Evolutionary conservation across 1,140 invertebrate species (phyloP).

Genomic region (Drosophila athabasca): DNA sequence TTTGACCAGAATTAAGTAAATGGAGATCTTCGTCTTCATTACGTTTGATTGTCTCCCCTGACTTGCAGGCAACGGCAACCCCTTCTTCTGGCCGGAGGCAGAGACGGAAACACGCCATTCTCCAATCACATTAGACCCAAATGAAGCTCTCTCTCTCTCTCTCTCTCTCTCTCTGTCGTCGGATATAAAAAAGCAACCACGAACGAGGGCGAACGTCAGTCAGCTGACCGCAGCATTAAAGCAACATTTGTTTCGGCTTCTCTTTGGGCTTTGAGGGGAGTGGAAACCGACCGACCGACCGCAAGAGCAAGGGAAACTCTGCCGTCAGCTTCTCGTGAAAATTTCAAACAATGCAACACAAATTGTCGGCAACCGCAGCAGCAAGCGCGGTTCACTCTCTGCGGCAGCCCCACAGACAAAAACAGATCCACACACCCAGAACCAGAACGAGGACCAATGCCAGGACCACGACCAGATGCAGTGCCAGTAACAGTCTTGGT

Average conservation of each 20-base stretch:
- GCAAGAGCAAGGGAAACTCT: slow-evolving; percentile 31
- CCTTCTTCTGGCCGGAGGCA: slow-evolving; percentile 16
- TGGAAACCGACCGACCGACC: slow-evolving; percentile 9
- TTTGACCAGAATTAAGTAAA: slow-evolving; percentile 34
- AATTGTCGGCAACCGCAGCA: slow-evolving; percentile 71
- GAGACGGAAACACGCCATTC: slow-evolving; percentile 59
- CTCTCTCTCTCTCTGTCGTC: slow-evolving; percentile 5
- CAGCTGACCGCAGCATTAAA: slow-evolving; percentile 71
- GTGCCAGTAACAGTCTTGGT: slow-evolving; percentile 3
- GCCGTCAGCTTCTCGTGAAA: slow-evolving; percentile 35
- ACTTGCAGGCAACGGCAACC: slow-evolving; percentile 24
- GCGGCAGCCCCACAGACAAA: slow-evolving; percentile 5
- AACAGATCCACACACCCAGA: not conserved
- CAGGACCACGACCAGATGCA: slow-evolving; percentile 2
- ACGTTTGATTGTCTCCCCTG: slow-evolving; percentile 39
- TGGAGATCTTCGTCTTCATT: slow-evolving; percentile 55
- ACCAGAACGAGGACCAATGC: too few species aligned
- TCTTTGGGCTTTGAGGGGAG: slow-evolving; percentile 18
- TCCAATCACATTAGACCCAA: slow-evolving; percentile 75
- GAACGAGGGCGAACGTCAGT: slow-evolving; percentile 29
- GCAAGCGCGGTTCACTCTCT: slow-evolving; percentile 61
- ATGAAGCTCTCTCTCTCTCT: not conserved
- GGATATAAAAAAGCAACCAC: slow-evolving; percentile 55
- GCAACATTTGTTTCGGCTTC: slow-evolving; percentile 75
- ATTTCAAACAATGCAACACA: slow-evolving; percentile 77